phyloP scores from a whole-genome alignment of 1,140 invertebrate species.

The Ceratina calcarata region DNA sequence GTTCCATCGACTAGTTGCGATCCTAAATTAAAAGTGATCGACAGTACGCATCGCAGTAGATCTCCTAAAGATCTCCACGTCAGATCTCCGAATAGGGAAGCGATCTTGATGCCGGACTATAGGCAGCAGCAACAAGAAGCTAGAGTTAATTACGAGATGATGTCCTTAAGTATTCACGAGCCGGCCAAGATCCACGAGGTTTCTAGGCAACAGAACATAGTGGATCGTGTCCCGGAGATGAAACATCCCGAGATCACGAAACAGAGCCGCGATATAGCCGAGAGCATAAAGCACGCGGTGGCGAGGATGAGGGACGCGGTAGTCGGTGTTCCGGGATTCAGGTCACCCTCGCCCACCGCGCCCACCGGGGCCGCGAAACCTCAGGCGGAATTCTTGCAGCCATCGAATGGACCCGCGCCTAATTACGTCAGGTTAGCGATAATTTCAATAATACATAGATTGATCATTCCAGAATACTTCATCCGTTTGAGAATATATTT shows the following conservation, averaged over 20 bases:
- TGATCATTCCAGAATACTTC: background rate
- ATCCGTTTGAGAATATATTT: background rate
- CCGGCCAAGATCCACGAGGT: slow-evolving; percentile 50
- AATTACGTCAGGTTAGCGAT: slow-evolving; percentile 78
- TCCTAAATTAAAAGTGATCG: slow-evolving; percentile 62
- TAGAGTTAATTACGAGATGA: slow-evolving; percentile 51
- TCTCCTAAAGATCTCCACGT: background rate
- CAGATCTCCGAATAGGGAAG: slow-evolving; percentile 62
- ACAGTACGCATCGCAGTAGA: slow-evolving; percentile 55
- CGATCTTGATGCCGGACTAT: slow-evolving; percentile 53
- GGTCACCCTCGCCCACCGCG: slow-evolving; percentile 63
- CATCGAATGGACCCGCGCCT: slow-evolving; percentile 72
- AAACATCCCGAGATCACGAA: slow-evolving; percentile 58
- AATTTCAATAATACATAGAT: background rate
- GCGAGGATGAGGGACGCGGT: slow-evolving; percentile 74
- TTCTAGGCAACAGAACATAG: slow-evolving; percentile 33
- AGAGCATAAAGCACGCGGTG: slow-evolving; percentile 69
- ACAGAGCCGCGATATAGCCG: slow-evolving; percentile 51
- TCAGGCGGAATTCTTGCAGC: slow-evolving; percentile 80
- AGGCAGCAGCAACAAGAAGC: slow-evolving; percentile 59
- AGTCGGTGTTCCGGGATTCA: slow-evolving; percentile 73
- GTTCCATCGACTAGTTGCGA: slow-evolving; percentile 71
- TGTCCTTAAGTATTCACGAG: slow-evolving; percentile 56
- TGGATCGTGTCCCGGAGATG: slow-evolving; percentile 51
- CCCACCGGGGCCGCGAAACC: slow-evolving; percentile 65